A percentile compares a stretch with the other conserved stretches of the same genome.
phyloP scores from a whole-genome alignment of 1,140 invertebrate species.

The Pseudobourletiella spinata region DNA sequence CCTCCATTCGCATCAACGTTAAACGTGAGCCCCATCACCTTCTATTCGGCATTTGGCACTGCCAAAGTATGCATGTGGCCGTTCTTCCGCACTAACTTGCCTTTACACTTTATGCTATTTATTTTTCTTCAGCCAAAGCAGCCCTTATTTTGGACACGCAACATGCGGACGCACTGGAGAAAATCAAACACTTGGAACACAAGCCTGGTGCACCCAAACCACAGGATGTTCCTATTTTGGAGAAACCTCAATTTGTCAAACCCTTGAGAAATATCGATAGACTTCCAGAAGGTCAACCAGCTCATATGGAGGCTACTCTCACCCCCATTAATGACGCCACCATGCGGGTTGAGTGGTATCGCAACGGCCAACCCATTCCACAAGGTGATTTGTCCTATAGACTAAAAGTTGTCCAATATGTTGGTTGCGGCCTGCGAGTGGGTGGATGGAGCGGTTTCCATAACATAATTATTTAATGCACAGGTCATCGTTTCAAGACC shows the following conservation, averaged over 20 bases:
- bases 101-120: no score
- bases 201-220: background rate
- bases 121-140: conserved; percentile 14
- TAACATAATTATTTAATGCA: conserved; percentile 36
- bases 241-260: conserved; percentile 77
- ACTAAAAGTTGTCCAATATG: no score
- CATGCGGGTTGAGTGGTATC: conserved; percentile 90
- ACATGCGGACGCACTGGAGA: conserved; percentile 75
- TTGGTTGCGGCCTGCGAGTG: no score
- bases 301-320: conserved; percentile 88
- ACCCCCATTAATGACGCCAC: conserved; percentile 91
- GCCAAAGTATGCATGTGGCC: background rate
- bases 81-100: background rate
- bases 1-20: conserved; percentile 71
- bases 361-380: conserved; percentile 76
- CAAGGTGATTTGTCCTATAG: no score
- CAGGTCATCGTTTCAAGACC: conserved; percentile 51
- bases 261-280: conserved; percentile 59
- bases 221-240: conserved; percentile 58
- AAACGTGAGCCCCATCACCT: conserved; percentile 58
- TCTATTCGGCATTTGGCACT: background rate
- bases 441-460: no score
- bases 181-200: conserved; percentile 78
- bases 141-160: conserved; percentile 36
- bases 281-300: conserved; percentile 73